Evolutionary conservation across 2,888 invertebrate species (phyloP).

Genomic region (Nemurella pictetii): DNA sequence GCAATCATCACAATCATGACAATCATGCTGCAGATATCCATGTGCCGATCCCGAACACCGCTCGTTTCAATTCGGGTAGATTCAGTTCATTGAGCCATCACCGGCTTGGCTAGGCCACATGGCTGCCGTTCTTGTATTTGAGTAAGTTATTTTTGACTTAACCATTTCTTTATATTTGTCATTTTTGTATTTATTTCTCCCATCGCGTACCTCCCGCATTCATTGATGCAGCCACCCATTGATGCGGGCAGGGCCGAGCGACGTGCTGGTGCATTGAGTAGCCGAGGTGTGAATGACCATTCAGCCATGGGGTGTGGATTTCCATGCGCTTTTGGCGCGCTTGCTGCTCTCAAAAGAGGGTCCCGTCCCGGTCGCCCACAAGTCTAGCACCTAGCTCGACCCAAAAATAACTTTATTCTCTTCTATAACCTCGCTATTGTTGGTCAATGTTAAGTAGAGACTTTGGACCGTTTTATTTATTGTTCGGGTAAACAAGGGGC

Average conservation of each 20-base stretch:
- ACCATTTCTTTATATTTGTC: not conserved
- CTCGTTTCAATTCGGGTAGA: too few species aligned
- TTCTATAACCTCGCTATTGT: not conserved
- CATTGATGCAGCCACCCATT: not conserved
- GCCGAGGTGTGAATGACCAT: not conserved
- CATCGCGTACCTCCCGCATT: not conserved
- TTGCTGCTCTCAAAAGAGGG: too few species aligned
- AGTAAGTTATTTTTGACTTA: constrained; percentile 17
- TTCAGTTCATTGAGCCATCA: too few species aligned
- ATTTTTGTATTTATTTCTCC: constrained; percentile 9
- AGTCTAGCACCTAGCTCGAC: not conserved
- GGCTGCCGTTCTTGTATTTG: too few species aligned
- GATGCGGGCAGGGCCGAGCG: too few species aligned
- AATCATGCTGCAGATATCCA: too few species aligned
- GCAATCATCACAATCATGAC: too few species aligned
- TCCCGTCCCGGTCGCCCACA: not conserved
- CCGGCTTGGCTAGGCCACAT: too few species aligned
- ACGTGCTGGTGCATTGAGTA: constrained; percentile 9
- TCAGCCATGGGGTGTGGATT: not conserved
- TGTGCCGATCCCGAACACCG: too few species aligned
- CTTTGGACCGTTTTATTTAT: constrained; percentile 21
- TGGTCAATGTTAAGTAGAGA: not conserved
- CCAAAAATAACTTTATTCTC: too few species aligned
- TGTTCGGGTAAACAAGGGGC: constrained; percentile 17
- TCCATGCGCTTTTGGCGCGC: too few species aligned